Evolutionary conservation across 2,888 invertebrate species (phyloP), one percentile per base, ranked within the genome.

Genomic region (Watsonalla cultraria): DNA sequence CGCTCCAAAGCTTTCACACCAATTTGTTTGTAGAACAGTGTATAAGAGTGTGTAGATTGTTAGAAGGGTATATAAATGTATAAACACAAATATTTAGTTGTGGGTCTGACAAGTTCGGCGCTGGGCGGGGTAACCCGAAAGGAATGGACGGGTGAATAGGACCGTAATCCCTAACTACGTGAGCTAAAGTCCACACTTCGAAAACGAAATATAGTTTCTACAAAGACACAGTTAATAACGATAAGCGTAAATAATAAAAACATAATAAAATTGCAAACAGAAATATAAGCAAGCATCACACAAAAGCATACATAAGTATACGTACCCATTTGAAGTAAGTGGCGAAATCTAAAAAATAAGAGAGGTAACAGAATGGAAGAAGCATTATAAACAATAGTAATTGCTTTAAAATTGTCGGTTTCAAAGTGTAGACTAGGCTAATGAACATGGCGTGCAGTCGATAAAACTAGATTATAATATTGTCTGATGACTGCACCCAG

Each of bases 111-210:
- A 75, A 79, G 70, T 83, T 84, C 81, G 90, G 90, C 90, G 86
- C 80, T 85, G 88, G 90, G 90, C 90, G 89, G 90, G 90, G 90
- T 74, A 76, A 82, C 89, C 87, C 84, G 76, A 76, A 79, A 78
- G 75, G 72, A 78, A 72, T 61, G 69, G 72, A 79, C 64, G 68
- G 64, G 69, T 74, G 66, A 70, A 37, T 56, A 74, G 71, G 75
- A 77, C 69, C 74, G 73, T 66, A 72, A 71, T 74, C 81, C 86
- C 85, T 84, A 84, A 67, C 78, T 85, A 87, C 76, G 70, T 84
- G 79, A 81, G 70, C 71, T 75, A 77, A 60, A 69, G 77, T 82
- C 87, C 74, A 89, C 86, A 88, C 86, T 86, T 84, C 74, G 78
- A 87, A 85, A 84, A 51, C 50, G 46, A 53, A 58, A 57, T 55